Evolutionary conservation across 2,113 vertebrate species (phyloP), one percentile per base, ranked within the genome.

Genomic region (Campylomormyrus tamandua): DNA sequence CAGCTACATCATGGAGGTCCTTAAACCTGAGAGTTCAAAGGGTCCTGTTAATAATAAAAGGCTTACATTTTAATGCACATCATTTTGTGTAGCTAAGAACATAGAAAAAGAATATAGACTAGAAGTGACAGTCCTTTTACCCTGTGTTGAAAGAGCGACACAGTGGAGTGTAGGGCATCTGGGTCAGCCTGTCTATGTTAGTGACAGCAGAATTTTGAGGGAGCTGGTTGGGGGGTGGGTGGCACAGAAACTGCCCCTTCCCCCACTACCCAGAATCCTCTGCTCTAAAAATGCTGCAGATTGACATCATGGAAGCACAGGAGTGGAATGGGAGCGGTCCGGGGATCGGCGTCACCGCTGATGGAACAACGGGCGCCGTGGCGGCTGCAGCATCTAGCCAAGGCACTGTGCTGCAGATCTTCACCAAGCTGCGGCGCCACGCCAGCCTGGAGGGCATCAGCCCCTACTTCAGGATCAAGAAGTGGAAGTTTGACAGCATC

Each of bases 401-500:
- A 49, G 96, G 97, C 53, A 93, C 96, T 0, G 96, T 98, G 53
- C 94, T 98, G 19, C 97, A 97, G 89, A 98, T 99, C 94, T 95
- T 99, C 92, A 96, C 96, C 77, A 97, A 97, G 89, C 95, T 99
- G 93, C 95, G 97, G 1, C 97, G 98, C 1, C 98, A 99, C 0
- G 96, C 98, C 90, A 99, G 98, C 93, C 95, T 99, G 91, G 98
- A 99, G 0, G 97, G 97, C 49, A 97, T 97, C 4, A 97, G 97
- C 89, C 98, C 98, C 89, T 98, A 98, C 93, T 98, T 98, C 94
- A 97, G 92, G 88, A 96, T 97, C 94, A 97, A 97, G 94, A 98
- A 96, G 87, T 99, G 98, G 98, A 98, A 97, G 90, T 94, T 98
- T 90, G 98, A 98, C 93, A 96, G 96, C 90, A 97, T 94, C 91